Evolutionary conservation across 2,113 vertebrate genomes (phyloP).

Genomic region (Silurus glanis): DNA sequence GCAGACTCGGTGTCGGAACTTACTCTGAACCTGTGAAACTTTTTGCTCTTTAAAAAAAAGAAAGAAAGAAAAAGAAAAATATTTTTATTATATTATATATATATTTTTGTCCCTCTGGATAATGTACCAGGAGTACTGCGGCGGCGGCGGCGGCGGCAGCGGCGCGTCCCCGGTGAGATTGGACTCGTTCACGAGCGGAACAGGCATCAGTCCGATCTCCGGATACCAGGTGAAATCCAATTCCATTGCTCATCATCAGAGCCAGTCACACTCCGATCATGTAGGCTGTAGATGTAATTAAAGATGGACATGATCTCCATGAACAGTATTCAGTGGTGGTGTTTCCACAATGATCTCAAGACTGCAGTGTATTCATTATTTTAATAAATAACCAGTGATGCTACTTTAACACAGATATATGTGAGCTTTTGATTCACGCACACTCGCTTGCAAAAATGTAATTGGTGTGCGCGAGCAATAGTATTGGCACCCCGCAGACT

Average conservation of each 20-base stretch:
- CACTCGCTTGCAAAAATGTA: not conserved
- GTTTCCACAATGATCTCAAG: too few relatives aligned
- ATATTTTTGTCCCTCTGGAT: constrained; percentile 72
- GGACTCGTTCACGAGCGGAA: constrained; percentile 87
- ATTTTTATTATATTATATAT: constrained; percentile 37
- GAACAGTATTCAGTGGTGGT: too few relatives aligned
- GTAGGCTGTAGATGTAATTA: too few relatives aligned
- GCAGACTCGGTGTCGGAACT: constrained; percentile 51
- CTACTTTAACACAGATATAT: too few relatives aligned
- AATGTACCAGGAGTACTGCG: constrained; percentile 99
- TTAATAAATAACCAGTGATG: too few relatives aligned
- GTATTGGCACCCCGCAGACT: not conserved
- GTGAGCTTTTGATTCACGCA: too few relatives aligned
- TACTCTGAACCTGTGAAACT: constrained; percentile 62
- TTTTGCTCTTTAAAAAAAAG: constrained; percentile 38
- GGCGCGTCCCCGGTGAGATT: constrained; percentile 90
- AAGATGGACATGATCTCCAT: too few relatives aligned
- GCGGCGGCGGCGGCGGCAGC: constrained; percentile 94
- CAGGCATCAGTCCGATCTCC: constrained; percentile 76
- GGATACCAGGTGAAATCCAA: constrained; percentile 83
- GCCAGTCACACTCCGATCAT: too few relatives aligned
- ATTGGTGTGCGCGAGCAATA: not conserved
- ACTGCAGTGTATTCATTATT: too few relatives aligned
- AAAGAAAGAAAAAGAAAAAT: not conserved
- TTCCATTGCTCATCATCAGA: too few relatives aligned